phyloP scores from a whole-genome alignment of 2,797 vertebrate genomes.

The Aphelocoma californica region DNA sequence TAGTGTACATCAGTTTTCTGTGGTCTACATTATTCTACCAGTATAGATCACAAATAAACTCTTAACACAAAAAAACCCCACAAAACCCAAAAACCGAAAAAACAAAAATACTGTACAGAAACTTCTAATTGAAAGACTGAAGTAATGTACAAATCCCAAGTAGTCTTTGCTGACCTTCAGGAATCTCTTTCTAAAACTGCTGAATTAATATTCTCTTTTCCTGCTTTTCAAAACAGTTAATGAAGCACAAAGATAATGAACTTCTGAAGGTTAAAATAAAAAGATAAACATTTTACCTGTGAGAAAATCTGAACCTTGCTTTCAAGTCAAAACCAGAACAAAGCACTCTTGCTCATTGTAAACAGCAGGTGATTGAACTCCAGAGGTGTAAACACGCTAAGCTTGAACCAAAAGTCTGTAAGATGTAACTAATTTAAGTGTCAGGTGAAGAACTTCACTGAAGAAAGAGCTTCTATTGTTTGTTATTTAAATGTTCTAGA shows the following conservation, averaged over 20 bases:
- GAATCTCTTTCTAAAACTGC: not conserved
- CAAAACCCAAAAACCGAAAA: not conserved
- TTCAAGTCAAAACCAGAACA: not conserved
- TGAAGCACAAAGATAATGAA: not conserved
- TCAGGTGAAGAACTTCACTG: not conserved
- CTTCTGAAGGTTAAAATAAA: not conserved
- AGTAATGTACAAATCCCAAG: not conserved
- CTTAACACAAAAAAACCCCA: not conserved
- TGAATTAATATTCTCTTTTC: not conserved
- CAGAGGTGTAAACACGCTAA: not conserved
- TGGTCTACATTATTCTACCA: not conserved
- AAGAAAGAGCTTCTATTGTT: not conserved
- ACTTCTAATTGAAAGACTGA: not conserved
- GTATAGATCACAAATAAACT: not conserved
- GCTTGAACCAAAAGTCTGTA: not conserved
- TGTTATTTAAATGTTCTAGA: not conserved
- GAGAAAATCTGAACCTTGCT: not conserved
- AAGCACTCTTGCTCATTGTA: not conserved
- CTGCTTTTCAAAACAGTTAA: not conserved
- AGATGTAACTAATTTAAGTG: not conserved
- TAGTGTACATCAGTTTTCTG: not conserved
- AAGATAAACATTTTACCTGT: not conserved
- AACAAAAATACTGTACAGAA: not conserved
- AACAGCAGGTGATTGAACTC: not conserved
- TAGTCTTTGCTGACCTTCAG: not conserved